Base-by-base conservation (phyloP, 2,113 vertebrate species). In the Butastur rufipennis region DNA sequence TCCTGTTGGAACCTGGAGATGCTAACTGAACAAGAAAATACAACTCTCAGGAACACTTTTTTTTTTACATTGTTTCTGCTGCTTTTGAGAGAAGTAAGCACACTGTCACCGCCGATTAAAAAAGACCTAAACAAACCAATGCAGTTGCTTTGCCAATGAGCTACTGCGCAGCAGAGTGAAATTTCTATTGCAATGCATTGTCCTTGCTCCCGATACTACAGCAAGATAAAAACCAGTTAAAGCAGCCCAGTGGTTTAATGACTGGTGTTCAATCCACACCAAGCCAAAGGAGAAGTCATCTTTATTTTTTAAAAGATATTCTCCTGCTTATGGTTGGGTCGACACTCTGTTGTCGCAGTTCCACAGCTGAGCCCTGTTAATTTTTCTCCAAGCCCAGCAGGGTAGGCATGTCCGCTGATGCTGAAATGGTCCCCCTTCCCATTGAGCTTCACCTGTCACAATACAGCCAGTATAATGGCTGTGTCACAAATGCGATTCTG, bases 291-390 rank as follows among this genome's bases (percentile, higher is more conserved):
- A 71, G 40, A 81, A 87, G 38, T 80, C 29, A 70, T 38, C 65
- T 81, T 65, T 68, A 67, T 66, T 81, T 91, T 89, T 52, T 20
- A 9, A 66, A 90, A 89, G 14, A 84, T 72, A 63, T 8, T 65
- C 82, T 88, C 38, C 66, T 40, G 92, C 77, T 74, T 42, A 52
- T 7, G 45, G 59, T 55, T 81, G 59, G 66, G 42, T 70, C 1
- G 2, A 40, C 83, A 14, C 53, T 94, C 83, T 61, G 85, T 34
- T 79, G 70, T 77, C 71, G 65, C 79, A 94, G 43, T 53, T 59
- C 74, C 90, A 81, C 94, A 95, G 96, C 97, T 96, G 95, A 97
- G 94, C 95, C 93, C 94, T 52, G 93, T 94, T 97, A 90, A 95
- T 97, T 97, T 96, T 96, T 95, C 86, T 84, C 88, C 74, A 53